Percentiles rank a stretch among this genome's conserved stretches.
Evolutionary conservation across 2,888 invertebrate genomes (phyloP).

Genomic region (Caenorhabditis sp.): DNA sequence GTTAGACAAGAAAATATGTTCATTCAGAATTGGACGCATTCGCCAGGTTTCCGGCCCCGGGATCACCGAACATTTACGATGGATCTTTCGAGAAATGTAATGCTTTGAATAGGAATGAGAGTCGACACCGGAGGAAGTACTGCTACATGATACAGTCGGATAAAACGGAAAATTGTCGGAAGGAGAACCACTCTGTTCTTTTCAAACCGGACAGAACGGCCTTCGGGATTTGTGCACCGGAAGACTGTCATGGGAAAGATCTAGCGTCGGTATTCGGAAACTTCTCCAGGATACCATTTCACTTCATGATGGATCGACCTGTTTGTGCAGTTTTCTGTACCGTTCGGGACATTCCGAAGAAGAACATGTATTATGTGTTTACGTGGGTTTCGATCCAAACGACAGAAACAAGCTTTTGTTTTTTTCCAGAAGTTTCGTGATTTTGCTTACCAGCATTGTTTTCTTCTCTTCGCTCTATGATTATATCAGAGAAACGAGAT

Average conservation of each 20-base stretch:
- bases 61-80: constrained; percentile 39
- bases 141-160: constrained; percentile 44
- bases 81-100: constrained; percentile 33
- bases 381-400: constrained; percentile 18
- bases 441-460: constrained; percentile 26
- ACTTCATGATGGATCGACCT: constrained; percentile 43
- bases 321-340: constrained; percentile 51
- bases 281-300: constrained; percentile 24
- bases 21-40: constrained; percentile 49
- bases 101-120: constrained; percentile 13
- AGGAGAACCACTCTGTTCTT: constrained; percentile 35
- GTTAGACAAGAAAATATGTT: constrained; percentile 16
- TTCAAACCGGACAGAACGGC: constrained; percentile 27
- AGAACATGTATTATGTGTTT: constrained; percentile 22
- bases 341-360: constrained; percentile 23
- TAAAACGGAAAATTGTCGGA: constrained; percentile 9
- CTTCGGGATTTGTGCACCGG: constrained; percentile 46
- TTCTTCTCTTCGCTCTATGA: constrained; percentile 44
- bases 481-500: constrained; percentile 44
- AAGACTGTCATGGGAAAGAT: constrained; percentile 42
- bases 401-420: not conserved
- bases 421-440: constrained; percentile 42
- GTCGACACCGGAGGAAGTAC: constrained; percentile 17
- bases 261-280: constrained; percentile 6
- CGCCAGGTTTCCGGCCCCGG: constrained; percentile 21